Evolutionary conservation across 2,113 vertebrate genomes (phyloP), one percentile per base, ranked within the genome.

Genomic region (Pimephales promelas): DNA sequence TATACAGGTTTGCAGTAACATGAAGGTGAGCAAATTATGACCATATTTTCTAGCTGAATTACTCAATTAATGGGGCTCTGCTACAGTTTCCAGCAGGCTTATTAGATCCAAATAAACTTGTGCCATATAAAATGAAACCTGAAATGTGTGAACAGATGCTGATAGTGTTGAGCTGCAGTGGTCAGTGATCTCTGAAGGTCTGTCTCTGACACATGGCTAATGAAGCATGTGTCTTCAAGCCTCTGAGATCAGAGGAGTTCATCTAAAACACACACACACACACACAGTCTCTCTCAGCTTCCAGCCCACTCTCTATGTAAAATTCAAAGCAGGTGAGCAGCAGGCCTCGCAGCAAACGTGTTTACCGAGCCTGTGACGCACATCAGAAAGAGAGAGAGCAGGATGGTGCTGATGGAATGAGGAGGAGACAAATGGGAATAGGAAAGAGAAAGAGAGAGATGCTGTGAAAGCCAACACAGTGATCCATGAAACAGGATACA

Each of bases 311-410:
- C 78, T 13, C 43, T 14, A 47, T 79, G 78, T 66, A 49, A 47
- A 79, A 79, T 79, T 79, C 76, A 66, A 77, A 79, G 78, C 59
- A 79, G 77, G 77, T 64, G 77, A 79, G 40, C 52, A 76, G 49
- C 52, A 77, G 74, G 13, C 16, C 40, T 40, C 26, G 13, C 61
- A 61, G 34, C 24, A 79, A 79, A 79, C 11, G 43, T 79, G 78
- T 79, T 79, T 79, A 79, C 78, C 43, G 43, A 52, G 61, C 16
- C 61, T 66, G 78, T 79, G 78, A 79, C 78, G 78, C 78, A 79
- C 78, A 49, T 79, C 56, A 43, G 81, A 79, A 49, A 4, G n/a
- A 81, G 56, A n/a, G 71, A 8, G 54, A 83, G 61, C 61, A 56
- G 34, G 64, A 40, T 61, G 8, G 56, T 61, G 76, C 56, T 61